Evolutionary conservation across 2,797 vertebrate genomes (phyloP).

Genomic region (Psittacula echo): DNA sequence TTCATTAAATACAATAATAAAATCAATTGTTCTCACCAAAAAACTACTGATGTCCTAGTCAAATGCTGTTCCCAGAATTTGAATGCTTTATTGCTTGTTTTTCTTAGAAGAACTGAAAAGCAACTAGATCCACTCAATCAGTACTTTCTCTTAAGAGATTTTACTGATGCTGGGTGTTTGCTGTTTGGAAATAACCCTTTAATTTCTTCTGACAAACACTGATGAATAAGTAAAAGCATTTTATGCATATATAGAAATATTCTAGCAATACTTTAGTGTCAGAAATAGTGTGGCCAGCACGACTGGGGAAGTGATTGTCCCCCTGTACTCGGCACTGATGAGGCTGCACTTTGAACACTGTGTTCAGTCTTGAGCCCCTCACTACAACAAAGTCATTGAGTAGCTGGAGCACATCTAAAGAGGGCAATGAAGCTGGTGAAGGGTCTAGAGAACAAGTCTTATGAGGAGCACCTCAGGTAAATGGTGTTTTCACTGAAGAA

Average conservation of each 20-base stretch:
- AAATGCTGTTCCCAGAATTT: neutral
- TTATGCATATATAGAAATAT: neutral
- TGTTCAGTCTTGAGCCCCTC: neutral
- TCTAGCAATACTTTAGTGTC: neutral
- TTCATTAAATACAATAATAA: neutral
- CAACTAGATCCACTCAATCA: conserved; percentile 32
- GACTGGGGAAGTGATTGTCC: fast-evolving
- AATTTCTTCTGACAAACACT: neutral
- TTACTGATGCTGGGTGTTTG: neutral
- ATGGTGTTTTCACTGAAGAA: neutral
- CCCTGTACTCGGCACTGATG: neutral
- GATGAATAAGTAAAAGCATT: neutral
- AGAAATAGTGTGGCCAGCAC: neutral
- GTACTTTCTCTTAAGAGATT: neutral
- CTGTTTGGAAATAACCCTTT: neutral
- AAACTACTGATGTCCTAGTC: neutral
- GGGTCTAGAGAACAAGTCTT: neutral
- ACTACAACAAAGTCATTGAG: neutral
- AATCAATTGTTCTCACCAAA: neutral
- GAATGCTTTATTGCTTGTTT: neutral
- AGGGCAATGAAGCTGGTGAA: fast-evolving
- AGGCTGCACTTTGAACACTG: neutral
- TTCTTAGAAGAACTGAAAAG: conserved; percentile 54
- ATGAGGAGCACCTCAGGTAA: neutral
- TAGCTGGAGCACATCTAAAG: fast-evolving